Evolutionary conservation across 64 coral and sea anemone species (phyloP).

Genomic region (Porites australiensis): DNA sequence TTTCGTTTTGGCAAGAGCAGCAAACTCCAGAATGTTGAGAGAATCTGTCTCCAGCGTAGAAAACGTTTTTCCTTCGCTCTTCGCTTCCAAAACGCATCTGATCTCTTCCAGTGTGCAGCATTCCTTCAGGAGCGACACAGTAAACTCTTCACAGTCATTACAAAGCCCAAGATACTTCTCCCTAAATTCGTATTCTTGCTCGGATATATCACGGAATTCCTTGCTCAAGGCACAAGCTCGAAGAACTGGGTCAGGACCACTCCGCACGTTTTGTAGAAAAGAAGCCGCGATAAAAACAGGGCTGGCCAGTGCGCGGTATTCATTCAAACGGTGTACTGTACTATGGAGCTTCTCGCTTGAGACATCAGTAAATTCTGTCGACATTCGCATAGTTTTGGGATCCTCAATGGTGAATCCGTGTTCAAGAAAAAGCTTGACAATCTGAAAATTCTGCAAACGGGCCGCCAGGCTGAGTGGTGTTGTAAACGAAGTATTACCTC

Average conservation of each 20-base stretch:
- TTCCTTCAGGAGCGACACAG: slow-evolving; percentile 14
- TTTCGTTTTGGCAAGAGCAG: not conserved
- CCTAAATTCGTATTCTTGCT: slow-evolving; percentile 28
- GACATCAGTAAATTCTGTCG: not conserved
- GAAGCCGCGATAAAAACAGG: slow-evolving; percentile 28
- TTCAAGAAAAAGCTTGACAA: slow-evolving; percentile 11
- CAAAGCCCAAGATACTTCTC: slow-evolving; percentile 6
- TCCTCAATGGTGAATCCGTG: slow-evolving; percentile 2
- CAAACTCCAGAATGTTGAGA: slow-evolving; percentile 29
- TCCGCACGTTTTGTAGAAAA: slow-evolving; percentile 23
- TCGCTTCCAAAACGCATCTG: slow-evolving; percentile 16
- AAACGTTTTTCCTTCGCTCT: not conserved
- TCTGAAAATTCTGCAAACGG: slow-evolving; percentile 26
- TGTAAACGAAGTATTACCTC: not conserved
- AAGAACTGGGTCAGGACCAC: not conserved
- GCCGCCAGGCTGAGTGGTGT: slow-evolving; percentile 29
- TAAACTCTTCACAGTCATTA: slow-evolving; percentile 26
- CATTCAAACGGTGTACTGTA: slow-evolving; percentile 4
- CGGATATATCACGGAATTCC: not conserved
- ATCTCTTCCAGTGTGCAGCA: slow-evolving; percentile 43
- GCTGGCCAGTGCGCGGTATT: slow-evolving; percentile 1
- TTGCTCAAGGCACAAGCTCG: slow-evolving; percentile 7
- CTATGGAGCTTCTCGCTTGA: not conserved
- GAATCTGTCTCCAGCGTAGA: not conserved
- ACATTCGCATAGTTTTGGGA: not conserved